A percentile compares a stretch with the other conserved stretches of the same genome.
These are phyloP conservation scores for Drosophila pseudoananassae DNA, from an alignment of 1,140 invertebrate species.

Conservation along the genomic window DNA sequence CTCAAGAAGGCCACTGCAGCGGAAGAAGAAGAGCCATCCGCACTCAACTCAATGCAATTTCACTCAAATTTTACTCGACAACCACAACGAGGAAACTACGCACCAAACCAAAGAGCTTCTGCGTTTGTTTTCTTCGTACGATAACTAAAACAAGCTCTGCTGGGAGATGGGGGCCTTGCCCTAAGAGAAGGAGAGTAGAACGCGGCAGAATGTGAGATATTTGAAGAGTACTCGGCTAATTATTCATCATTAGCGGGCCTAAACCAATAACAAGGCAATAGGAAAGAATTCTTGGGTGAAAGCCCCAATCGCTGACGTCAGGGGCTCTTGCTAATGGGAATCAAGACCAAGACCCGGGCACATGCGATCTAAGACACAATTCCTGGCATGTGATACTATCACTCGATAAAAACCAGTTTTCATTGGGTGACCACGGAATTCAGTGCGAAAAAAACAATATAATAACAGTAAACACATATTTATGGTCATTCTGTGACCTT, in stretches of 20 bases:
- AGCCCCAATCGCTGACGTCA: slow-evolving; percentile 32
- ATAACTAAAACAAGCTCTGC: slow-evolving; percentile 68
- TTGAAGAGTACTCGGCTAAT: slow-evolving; percentile 60
- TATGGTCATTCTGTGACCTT: slow-evolving; percentile 24
- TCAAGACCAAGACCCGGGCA: slow-evolving; percentile 6
- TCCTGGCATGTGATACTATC: slow-evolving; percentile 14
- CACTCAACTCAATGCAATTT: slow-evolving; percentile 24
- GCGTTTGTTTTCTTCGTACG: slow-evolving; percentile 34
- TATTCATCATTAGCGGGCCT: slow-evolving; percentile 59
- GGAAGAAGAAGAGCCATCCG: slow-evolving; percentile 10
- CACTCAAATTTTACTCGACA: slow-evolving; percentile 13
- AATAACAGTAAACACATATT: slow-evolving; percentile 9
- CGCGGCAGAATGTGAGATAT: slow-evolving; percentile 46
- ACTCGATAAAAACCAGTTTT: slow-evolving; percentile 52
- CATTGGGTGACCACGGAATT: slow-evolving; percentile 41
- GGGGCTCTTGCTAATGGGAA: background rate
- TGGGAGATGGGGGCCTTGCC: slow-evolving; percentile 39
- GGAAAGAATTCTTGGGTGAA: slow-evolving; percentile 18
- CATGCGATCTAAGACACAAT: background rate
- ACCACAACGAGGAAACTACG: slow-evolving; percentile 5
- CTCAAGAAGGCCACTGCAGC: slow-evolving; percentile 36
- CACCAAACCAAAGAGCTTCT: slow-evolving; percentile 39
- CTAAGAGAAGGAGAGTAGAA: slow-evolving; percentile 19
- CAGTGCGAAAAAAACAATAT: slow-evolving; percentile 51
- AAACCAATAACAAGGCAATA: slow-evolving; percentile 26